These are phyloP conservation scores for Rhamnusium bicolor DNA, from an alignment of 2,888 invertebrate genomes.

Conservation along the genomic window DNA sequence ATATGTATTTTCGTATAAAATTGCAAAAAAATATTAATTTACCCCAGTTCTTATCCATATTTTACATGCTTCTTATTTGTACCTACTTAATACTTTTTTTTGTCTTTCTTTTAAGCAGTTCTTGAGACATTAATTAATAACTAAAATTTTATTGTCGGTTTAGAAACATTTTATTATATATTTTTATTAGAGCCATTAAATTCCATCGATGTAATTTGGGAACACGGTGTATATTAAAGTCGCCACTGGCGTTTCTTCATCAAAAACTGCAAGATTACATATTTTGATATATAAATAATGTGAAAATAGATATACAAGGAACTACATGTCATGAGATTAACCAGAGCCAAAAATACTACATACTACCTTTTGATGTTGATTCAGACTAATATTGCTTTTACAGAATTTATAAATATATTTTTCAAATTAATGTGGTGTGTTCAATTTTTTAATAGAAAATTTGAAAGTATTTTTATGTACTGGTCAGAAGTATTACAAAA, in stretches of 20 bases:
- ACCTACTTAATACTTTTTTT: too few species aligned
- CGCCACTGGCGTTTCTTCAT: not conserved
- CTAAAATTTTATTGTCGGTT: too few species aligned
- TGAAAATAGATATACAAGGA: conserved; percentile 8
- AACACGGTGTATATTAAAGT: not conserved
- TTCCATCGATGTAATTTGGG: too few species aligned
- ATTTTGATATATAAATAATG: conserved; percentile 12
- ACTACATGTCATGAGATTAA: conserved; percentile 2
- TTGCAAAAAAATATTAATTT: too few species aligned
- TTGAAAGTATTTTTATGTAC: conserved; percentile 12
- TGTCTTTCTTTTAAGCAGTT: too few species aligned
- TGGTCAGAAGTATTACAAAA: not conserved
- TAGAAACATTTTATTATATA: too few species aligned
- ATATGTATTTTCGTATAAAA: too few species aligned
- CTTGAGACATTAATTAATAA: too few species aligned
- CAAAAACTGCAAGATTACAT: not conserved
- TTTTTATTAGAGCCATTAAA: too few species aligned
- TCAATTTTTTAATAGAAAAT: not conserved
- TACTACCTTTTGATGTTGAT: conserved; percentile 4
- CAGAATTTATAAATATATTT: conserved; percentile 9
- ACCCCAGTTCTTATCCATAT: too few species aligned
- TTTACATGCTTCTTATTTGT: too few species aligned
- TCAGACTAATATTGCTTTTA: conserved; percentile 5
- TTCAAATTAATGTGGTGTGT: conserved; percentile 2
- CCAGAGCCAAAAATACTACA: conserved; percentile 4